Base-by-base conservation (phyloP, 2,888 invertebrate species). In the Nomada fabriciana region DNA sequence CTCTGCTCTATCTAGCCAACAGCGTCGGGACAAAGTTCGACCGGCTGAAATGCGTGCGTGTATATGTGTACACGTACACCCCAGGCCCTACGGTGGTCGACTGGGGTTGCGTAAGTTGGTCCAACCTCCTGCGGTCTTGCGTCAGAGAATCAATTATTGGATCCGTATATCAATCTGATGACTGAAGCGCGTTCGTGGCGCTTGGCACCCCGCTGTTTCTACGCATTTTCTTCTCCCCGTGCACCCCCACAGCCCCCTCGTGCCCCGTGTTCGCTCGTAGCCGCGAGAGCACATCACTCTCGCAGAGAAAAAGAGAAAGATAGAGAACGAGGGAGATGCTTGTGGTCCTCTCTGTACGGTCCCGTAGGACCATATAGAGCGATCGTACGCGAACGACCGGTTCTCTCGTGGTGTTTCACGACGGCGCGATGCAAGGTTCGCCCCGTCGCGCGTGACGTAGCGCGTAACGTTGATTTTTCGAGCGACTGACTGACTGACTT, bases 91-190 rank as follows among this genome's bases (percentile, higher is more conserved):
- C 63, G 80, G 82, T 71, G 84, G 82, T 81, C 81, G 81, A 82
- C 82, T 71, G 82, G 79, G 89, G 83, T 92, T 91, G 89, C 90
- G 89, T 91, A 91, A 92, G 90, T 89, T 85, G 80, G 86, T 80
- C 65, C 80, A 85, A 83, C 86, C 88, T 78, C 87, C 85, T 83
- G 88, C 86, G 83, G 85, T 86, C 86, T 88, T 85, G 87, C 89
- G 89, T 90, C 89, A 90, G 87, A 87, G 90, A 91, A 92, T 92
- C 92, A 91, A 92, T 92, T 92, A 92, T 92, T 90, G 89, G 90
- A 89, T 90, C 89, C 90, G 91, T 91, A 91, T 90, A 91, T 92
- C 92, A 91, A 92, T 91, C 89, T 83, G 91, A 91, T 91, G 90
- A 89, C 84, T 87, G 85, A 72, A 82, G 89, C 90, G 89, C 89